These are phyloP conservation scores for Aricia artaxerxes DNA, from an alignment of 2,888 invertebrate species.

Conservation along the genomic window DNA sequence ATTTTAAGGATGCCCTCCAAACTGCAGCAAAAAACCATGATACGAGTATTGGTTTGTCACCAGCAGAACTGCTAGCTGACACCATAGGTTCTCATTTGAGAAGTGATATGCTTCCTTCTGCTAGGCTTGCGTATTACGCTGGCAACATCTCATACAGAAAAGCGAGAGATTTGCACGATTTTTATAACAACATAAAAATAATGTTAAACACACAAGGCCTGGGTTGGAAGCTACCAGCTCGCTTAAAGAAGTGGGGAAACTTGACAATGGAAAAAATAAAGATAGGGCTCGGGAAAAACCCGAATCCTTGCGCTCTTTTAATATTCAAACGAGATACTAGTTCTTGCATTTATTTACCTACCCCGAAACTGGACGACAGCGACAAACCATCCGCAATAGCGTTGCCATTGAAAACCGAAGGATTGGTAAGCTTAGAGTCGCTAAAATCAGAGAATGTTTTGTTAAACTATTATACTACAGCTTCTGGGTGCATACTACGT, in stretches of 20 bases:
- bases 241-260: constrained; percentile 56
- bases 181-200: constrained; percentile 54
- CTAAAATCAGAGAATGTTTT: constrained; percentile 60
- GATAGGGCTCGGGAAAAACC: constrained; percentile 54
- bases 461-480: constrained; percentile 67
- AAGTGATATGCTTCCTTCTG: constrained; percentile 58
- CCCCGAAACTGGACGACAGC: constrained; percentile 60
- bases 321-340: constrained; percentile 59
- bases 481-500: constrained; percentile 62
- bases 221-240: constrained; percentile 59
- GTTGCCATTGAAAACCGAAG: constrained; percentile 62
- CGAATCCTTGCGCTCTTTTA: constrained; percentile 60
- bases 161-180: constrained; percentile 55
- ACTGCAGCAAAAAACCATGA: background rate
- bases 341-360: constrained; percentile 64
- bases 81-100: constrained; percentile 65
- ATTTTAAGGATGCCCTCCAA: constrained; percentile 54
- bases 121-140: constrained; percentile 66
- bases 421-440: constrained; percentile 58
- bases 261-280: constrained; percentile 62
- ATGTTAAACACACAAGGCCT: constrained; percentile 62
- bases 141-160: constrained; percentile 60
- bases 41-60: constrained; percentile 1
- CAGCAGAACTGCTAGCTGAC: constrained; percentile 50
- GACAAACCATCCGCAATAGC: constrained; percentile 58